Conservation (phyloP, 2,113 vertebrate genomes). For the Trochalopteron elliotii region DNA sequence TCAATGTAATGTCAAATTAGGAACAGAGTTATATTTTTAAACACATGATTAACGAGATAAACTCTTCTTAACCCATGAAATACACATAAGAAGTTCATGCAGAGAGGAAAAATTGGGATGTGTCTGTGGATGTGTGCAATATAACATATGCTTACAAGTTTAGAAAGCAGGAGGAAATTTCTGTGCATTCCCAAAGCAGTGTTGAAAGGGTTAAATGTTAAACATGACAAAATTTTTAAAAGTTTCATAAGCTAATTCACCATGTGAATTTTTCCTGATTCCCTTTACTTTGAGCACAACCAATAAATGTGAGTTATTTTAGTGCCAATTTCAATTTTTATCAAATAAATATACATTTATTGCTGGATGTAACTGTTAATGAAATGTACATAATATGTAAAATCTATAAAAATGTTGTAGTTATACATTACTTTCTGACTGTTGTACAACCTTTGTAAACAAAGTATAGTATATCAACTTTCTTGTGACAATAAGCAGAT, state of each 20-base stretch:
- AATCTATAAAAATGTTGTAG: slow-evolving; percentile 58
- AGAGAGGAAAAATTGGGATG: neutral
- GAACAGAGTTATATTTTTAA: slow-evolving; percentile 14
- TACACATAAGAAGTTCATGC: neutral
- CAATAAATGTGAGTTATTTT: slow-evolving; percentile 33
- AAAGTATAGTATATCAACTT: slow-evolving; percentile 63
- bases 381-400: slow-evolving; percentile 41
- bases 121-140: neutral
- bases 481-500: slow-evolving; percentile 59
- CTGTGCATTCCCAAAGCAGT: neutral
- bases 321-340: slow-evolving; percentile 25
- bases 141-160: neutral
- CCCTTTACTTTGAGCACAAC: neutral
- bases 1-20: neutral
- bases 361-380: slow-evolving; percentile 17
- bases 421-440: slow-evolving; percentile 45
- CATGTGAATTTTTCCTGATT: neutral
- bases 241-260: neutral
- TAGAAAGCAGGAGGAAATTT: neutral
- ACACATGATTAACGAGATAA: neutral
- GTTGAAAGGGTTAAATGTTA: neutral
- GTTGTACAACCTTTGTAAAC: slow-evolving; percentile 46
- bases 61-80: neutral
- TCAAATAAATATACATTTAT: slow-evolving; percentile 35
- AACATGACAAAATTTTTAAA: neutral